Conservation (phyloP, 2,888 invertebrate species). For the Euproctis similis region DNA sequence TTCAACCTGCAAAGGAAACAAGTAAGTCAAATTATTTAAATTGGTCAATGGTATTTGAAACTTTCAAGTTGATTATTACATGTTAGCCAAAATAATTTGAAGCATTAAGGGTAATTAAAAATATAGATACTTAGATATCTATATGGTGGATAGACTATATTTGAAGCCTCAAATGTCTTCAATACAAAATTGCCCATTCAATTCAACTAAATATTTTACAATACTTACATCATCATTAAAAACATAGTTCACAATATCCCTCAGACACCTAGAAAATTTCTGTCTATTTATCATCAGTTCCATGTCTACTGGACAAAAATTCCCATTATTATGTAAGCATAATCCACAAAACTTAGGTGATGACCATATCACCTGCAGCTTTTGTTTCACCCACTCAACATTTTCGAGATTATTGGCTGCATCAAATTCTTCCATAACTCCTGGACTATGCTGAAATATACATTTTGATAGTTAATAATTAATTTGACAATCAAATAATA, state of each 20-base stretch:
- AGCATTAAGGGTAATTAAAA: too few species aligned
- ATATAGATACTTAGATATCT: too few species aligned
- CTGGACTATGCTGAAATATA: too few species aligned
- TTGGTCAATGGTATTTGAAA: too few species aligned
- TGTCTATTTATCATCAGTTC: conserved; percentile 31
- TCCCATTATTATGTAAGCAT: conserved; percentile 27
- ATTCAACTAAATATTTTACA: too few species aligned
- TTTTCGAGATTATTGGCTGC: conserved; percentile 5
- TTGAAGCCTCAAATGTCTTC: too few species aligned
- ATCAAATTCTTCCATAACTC: not conserved
- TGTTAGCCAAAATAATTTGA: too few species aligned
- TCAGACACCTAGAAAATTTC: conserved; percentile 25
- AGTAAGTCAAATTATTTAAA: not conserved
- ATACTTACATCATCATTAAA: conserved; percentile 40
- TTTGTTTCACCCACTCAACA: conserved; percentile 31
- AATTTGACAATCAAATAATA: too few species aligned
- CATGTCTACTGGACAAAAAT: conserved; percentile 24
- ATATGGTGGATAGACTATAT: too few species aligned
- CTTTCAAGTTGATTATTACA: too few species aligned
- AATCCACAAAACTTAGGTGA: conserved; percentile 32
- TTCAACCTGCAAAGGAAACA: conserved; percentile 28
- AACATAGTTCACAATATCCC: conserved; percentile 34
- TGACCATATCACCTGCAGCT: conserved; percentile 27
- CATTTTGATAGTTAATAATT: too few species aligned
- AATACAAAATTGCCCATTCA: too few species aligned